A percentile compares a stretch with the other conserved stretches of the same genome.
phyloP scores from a whole-genome alignment of 2,113 vertebrate species.

The Chamaetylas fuelleborni region DNA sequence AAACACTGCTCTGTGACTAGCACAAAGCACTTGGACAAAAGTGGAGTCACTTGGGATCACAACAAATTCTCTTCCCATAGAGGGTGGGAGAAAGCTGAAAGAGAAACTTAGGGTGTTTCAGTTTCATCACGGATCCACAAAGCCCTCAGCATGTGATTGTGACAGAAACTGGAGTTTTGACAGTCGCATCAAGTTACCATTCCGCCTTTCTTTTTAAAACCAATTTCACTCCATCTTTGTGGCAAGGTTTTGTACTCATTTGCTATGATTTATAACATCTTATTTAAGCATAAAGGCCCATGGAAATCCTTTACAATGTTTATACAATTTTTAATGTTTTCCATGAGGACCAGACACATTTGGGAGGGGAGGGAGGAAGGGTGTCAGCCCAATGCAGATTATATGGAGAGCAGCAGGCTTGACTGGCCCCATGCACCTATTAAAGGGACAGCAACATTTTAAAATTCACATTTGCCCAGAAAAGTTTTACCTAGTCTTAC shows the following conservation, averaged over 20 bases:
- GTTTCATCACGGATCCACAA: neutral
- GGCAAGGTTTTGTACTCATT: neutral
- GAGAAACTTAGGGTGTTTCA: neutral
- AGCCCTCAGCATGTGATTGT: neutral
- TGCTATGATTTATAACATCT: neutral
- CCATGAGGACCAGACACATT: neutral
- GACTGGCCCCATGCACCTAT: neutral
- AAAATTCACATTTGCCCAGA: neutral
- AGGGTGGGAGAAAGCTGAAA: neutral
- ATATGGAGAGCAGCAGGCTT: neutral
- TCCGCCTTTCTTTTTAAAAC: neutral
- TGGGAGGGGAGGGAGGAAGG: neutral
- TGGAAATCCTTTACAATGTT: conserved; percentile 17
- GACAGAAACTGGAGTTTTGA: neutral
- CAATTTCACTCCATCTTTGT: neutral
- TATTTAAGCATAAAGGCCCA: neutral
- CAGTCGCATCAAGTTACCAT: neutral
- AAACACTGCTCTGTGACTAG: neutral
- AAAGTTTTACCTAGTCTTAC: neutral
- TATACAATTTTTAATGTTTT: conserved; percentile 18
- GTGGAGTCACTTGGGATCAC: neutral
- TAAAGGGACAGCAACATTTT: neutral
- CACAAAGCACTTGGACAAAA: neutral
- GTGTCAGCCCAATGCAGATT: neutral
- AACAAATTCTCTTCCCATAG: neutral